Conservation (phyloP, 1,140 invertebrate genomes). For the Drosophila rhopaloa region DNA sequence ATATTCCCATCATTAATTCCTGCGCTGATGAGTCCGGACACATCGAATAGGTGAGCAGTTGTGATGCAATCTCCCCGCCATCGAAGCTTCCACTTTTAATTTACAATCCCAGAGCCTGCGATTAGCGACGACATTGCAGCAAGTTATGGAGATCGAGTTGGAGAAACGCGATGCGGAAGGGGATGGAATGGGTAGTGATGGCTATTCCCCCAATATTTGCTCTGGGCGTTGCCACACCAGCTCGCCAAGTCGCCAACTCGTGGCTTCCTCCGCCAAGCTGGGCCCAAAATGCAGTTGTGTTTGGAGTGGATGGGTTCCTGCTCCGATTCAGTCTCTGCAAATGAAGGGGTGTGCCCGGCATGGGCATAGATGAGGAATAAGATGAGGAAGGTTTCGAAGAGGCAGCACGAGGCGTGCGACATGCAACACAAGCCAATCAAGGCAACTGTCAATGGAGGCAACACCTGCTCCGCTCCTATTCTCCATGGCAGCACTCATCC, state of each 20-base stretch:
- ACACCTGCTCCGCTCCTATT: constrained; percentile 53
- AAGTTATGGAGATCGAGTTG: constrained; percentile 49
- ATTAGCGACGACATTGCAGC: constrained; percentile 57
- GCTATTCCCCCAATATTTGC: constrained; percentile 51
- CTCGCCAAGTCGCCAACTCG: constrained; percentile 40
- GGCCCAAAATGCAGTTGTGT: constrained; percentile 68
- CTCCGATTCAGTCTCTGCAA: constrained; percentile 12
- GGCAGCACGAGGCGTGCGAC: constrained; percentile 53
- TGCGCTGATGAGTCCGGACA: constrained; percentile 42
- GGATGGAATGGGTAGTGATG: neutral
- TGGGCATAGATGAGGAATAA: constrained; percentile 12
- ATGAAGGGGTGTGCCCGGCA: constrained; percentile 54
- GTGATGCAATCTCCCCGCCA: constrained; percentile 59
- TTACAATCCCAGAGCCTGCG: constrained; percentile 58
- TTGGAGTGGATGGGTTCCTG: constrained; percentile 15
- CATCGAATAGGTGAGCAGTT: constrained; percentile 47
- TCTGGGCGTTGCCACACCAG: constrained; percentile 59
- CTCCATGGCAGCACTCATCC: constrained; percentile 5
- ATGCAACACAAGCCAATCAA: constrained; percentile 75
- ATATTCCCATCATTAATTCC: constrained; percentile 39
- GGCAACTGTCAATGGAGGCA: constrained; percentile 70
- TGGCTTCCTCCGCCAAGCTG: constrained; percentile 25
- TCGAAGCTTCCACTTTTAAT: constrained; percentile 38
- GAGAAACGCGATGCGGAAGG: constrained; percentile 17
- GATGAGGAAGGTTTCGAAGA: constrained; percentile 2